These are phyloP conservation scores for Chiloscyllium plagiosum DNA, from an alignment of 2,113 vertebrate species.

Conservation along the genomic window DNA sequence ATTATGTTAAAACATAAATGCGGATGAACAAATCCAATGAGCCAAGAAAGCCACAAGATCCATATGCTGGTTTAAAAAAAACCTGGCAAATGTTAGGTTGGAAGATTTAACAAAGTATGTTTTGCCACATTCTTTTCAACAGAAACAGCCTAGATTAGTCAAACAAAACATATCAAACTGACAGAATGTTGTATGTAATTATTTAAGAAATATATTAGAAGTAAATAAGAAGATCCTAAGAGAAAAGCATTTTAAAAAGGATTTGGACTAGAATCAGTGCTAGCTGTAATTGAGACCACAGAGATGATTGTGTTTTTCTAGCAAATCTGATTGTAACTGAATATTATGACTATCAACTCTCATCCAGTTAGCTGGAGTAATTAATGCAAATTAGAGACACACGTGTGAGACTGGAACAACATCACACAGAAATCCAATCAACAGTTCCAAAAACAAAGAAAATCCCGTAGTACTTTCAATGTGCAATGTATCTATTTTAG, in stretches of 20 bases:
- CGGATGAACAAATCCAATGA: no score
- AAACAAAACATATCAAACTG: no score
- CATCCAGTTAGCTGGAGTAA: not conserved
- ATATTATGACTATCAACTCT: not conserved
- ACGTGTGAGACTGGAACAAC: not conserved
- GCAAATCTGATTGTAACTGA: not conserved
- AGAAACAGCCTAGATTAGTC: no score
- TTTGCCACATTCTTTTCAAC: no score
- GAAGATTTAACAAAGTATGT: no score
- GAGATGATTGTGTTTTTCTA: not conserved
- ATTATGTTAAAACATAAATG: no score
- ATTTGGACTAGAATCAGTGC: not conserved
- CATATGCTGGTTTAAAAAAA: no score
- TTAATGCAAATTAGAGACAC: not conserved
- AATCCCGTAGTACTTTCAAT: not conserved
- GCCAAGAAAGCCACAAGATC: no score
- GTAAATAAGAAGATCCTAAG: not conserved
- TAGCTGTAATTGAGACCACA: no score
- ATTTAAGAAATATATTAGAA: no score
- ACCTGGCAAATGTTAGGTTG: no score
- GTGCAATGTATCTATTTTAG: not conserved
- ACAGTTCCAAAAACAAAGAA: not conserved
- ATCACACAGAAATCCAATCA: not conserved
- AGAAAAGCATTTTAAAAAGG: not conserved
- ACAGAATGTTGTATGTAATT: no score